A percentile compares a stretch with the other conserved stretches of the same genome.
Conservation (phyloP, 2,113 vertebrate genomes). For the Centropus bengalensis region DNA sequence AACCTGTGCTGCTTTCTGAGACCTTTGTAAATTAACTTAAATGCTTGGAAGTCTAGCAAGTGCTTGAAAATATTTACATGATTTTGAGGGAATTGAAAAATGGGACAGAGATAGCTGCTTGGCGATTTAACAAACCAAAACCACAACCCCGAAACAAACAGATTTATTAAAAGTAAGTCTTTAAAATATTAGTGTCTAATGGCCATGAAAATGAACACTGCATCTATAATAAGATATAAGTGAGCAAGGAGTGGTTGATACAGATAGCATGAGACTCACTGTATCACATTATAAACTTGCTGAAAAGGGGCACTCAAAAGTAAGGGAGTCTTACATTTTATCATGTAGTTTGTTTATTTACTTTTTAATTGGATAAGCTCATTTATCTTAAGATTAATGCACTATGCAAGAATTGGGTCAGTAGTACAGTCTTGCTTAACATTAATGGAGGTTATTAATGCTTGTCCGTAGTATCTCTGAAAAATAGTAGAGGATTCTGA, state of each 20-base stretch:
- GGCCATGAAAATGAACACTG: not conserved
- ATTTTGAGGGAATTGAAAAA: not conserved
- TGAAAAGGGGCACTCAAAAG: not conserved
- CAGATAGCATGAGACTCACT: not conserved
- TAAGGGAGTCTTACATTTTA: not conserved
- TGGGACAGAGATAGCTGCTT: not conserved
- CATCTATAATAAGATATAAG: not conserved
- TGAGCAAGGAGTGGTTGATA: not conserved
- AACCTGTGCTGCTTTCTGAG: not conserved
- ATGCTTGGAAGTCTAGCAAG: not conserved
- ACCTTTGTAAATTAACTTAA: not conserved
- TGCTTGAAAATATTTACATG: not conserved
- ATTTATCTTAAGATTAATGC: not conserved
- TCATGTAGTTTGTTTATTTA: not conserved
- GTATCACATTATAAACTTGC: not conserved
- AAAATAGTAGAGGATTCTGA: not conserved
- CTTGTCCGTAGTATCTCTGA: not conserved
- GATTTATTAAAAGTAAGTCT: not conserved
- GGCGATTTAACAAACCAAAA: not conserved
- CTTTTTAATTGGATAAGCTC: not conserved
- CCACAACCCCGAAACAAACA: not conserved
- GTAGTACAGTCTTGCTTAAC: not conserved
- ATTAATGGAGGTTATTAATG: not conserved
- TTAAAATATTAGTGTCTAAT: not conserved
- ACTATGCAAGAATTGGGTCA: not conserved